Evolutionary conservation across 2,888 invertebrate genomes (phyloP), one percentile per base, ranked within the genome.

Genomic region (Luffia ferchaultella): DNA sequence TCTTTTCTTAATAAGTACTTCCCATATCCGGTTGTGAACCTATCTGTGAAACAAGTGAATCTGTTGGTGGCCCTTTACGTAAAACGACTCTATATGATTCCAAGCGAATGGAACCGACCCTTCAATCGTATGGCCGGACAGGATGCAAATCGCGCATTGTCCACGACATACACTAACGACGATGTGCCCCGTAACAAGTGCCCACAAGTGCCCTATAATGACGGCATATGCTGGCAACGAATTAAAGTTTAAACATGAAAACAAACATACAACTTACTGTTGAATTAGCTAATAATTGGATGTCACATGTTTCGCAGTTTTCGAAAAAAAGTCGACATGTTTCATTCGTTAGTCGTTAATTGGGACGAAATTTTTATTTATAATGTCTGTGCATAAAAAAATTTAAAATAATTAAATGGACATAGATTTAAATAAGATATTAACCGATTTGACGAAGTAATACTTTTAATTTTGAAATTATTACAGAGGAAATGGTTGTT

Each of bases 101-200:
- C 20, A 49, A 42, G 19, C 43, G 43, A 42, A 41, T 2, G 16
- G 19, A 12, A 16, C 43, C 43, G 42, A 43, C 49, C 49, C 42
- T 43, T 49, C 49, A 49, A 49, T 49, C 42, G 49, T 41, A 41
- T 42, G 41, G 30, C 48, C 42, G 52, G 52, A 49, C 51, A 45
- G 51, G 60, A 67, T 65, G 66, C 65, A 68, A 65, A 67, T 67
- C 55, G 55, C 50, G 60, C 65, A 67, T 68, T 68, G 68, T 67
- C 58, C 59, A 51, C 67, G 67, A 65, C 67, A 67, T 64, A 67
- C 62, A 64, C 62, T 65, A 49, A 49, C 49, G 49, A 49, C 49
- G 48, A 48, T 18, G 17, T 48, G 18, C 20, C 16, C 30, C 30
- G 16, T 18, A 48, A 48, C 48, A 41, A 42, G 48, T 48, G 48